Conservation (phyloP, 1,140 invertebrate genomes). For the Zaprionus kolodkinae region DNA sequence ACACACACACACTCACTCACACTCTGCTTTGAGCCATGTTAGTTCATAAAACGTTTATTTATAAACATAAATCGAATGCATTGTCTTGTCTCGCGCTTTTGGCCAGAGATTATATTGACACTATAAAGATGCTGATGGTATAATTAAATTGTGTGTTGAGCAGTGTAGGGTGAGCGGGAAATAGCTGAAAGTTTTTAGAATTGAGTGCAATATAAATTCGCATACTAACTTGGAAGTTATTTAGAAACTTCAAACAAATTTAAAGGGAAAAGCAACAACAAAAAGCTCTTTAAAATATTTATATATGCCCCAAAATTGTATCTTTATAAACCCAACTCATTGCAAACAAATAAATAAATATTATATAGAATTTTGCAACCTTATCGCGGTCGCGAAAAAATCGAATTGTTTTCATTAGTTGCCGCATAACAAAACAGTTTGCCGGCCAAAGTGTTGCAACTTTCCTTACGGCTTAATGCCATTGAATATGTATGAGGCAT, state of each 20-base stretch:
- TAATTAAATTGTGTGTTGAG: background rate
- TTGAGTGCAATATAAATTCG: background rate
- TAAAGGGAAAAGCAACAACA: too few relatives aligned
- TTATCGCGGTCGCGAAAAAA: background rate
- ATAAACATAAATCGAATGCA: slow-evolving; percentile 26
- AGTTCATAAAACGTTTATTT: slow-evolving; percentile 67
- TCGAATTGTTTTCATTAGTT: background rate
- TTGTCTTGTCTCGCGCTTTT: background rate
- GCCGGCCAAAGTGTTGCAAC: background rate
- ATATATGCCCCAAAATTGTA: too few relatives aligned
- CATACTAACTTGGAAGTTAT: too few relatives aligned
- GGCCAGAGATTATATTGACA: background rate
- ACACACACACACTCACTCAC: slow-evolving; percentile 12
- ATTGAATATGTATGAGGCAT: background rate
- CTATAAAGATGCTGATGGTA: background rate
- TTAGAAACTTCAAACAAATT: too few relatives aligned
- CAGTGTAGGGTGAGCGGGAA: background rate
- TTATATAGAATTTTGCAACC: background rate
- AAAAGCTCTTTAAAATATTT: too few relatives aligned
- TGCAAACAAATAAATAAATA: background rate
- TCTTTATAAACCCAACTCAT: too few relatives aligned
- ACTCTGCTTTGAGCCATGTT: slow-evolving; percentile 38
- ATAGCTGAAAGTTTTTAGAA: background rate
- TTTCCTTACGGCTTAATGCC: background rate
- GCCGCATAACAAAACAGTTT: background rate